phyloP scores from a whole-genome alignment of 2,888 invertebrate species.

The Melipona beecheii region DNA sequence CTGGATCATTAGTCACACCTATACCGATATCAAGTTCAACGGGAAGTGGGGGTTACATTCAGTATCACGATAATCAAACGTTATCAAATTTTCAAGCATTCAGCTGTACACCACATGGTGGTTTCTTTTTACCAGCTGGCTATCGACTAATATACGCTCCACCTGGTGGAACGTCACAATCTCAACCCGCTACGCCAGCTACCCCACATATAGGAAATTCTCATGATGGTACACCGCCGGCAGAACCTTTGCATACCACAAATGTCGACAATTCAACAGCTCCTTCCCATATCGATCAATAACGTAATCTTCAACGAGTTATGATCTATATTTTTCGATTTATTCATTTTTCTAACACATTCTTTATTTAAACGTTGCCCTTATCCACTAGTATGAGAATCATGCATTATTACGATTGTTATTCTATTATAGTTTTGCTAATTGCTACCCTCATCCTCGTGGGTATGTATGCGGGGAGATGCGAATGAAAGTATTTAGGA shows the following conservation, averaged over 20 bases:
- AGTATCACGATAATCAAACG: constrained; percentile 77
- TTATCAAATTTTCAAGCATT: constrained; percentile 79
- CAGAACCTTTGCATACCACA: constrained; percentile 68
- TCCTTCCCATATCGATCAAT: constrained; percentile 68
- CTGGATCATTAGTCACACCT: constrained; percentile 71
- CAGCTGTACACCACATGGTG: constrained; percentile 79
- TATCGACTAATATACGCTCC: constrained; percentile 81
- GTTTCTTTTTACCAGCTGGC: constrained; percentile 81
- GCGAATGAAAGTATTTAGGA: constrained; percentile 66
- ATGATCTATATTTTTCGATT: constrained; percentile 61
- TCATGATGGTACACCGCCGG: constrained; percentile 81
- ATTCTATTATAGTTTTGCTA: constrained; percentile 63
- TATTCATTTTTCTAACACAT: constrained; percentile 61
- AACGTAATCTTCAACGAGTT: constrained; percentile 61
- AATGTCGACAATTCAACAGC: constrained; percentile 53
- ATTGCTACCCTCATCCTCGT: constrained; percentile 46
- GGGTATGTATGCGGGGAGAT: constrained; percentile 40
- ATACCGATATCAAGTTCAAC: constrained; percentile 67
- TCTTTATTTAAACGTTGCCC: constrained; percentile 64
- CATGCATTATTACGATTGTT: constrained; percentile 60
- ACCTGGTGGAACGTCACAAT: constrained; percentile 76
- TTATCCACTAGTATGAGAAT: constrained; percentile 49
- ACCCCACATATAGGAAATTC: constrained; percentile 80
- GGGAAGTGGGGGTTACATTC: constrained; percentile 68
- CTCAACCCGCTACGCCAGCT: constrained; percentile 82